Conservation (phyloP, 2,888 invertebrate genomes). For the Hirtodrosophila confusa region DNA sequence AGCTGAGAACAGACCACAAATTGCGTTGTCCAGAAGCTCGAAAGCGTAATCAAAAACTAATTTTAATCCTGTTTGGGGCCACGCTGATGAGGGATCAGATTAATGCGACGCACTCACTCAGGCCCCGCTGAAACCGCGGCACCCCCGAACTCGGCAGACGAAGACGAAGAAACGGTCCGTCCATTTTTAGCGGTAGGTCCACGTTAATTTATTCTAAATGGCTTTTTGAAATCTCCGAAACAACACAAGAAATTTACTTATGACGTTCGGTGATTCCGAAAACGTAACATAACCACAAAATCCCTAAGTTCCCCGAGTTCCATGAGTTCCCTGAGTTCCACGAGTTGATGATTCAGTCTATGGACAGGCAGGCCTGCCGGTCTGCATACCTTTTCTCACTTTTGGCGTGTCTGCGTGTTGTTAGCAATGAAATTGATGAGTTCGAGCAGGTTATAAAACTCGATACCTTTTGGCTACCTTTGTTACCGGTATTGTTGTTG, state of each 20-base stretch:
- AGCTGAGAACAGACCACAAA: conserved; percentile 67
- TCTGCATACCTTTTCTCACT: conserved; percentile 73
- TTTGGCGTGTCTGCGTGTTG: conserved; percentile 79
- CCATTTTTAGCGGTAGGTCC: conserved; percentile 78
- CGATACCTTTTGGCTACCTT: conserved; percentile 77
- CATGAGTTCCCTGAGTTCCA: too few species aligned
- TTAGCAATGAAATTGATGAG: conserved; percentile 78
- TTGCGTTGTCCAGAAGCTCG: conserved; percentile 84
- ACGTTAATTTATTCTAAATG: conserved; percentile 78
- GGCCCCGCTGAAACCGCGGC: background rate
- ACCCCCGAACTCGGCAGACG: conserved; percentile 2
- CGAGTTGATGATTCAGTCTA: conserved; percentile 65
- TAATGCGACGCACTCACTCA: conserved; percentile 66
- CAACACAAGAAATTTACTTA: conserved; percentile 72
- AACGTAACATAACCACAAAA: conserved; percentile 34
- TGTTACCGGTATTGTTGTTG: conserved; percentile 45
- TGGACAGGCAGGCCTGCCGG: background rate
- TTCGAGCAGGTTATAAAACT: conserved; percentile 80
- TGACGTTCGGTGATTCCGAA: conserved; percentile 48
- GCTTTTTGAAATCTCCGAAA: conserved; percentile 77
- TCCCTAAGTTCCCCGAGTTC: conserved; percentile 2
- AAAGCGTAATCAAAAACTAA: conserved; percentile 85
- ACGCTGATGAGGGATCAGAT: conserved; percentile 80
- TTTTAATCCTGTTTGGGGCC: conserved; percentile 83
- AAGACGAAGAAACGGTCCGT: conserved; percentile 15